Evolutionary conservation across 1,140 invertebrate species (phyloP), one percentile per base, ranked within the genome.

Genomic region (Tyrophagus putrescentiae): DNA sequence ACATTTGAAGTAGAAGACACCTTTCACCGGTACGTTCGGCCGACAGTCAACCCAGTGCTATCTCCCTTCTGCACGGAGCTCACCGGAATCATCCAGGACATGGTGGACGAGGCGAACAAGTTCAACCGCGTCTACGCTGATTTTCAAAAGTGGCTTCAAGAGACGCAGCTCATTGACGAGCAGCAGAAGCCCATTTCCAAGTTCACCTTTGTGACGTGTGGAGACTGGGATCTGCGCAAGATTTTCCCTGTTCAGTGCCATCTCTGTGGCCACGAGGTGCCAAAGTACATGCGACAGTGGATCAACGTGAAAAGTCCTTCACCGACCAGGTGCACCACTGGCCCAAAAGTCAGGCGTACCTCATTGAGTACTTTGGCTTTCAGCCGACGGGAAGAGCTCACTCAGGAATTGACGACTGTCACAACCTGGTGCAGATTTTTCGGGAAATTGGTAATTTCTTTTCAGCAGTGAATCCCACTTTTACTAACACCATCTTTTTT

Each of bases 11-110:
- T 77, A 9, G 76, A 77, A 58, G 68, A 75, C 39, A 62, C 62
- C 21, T 83, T 82, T 68, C 80, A 82, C 61, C 67, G 75, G 16
- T 83, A 80, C 69, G 73, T 83, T 1, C 72, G 74, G 59, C 81
- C 81, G 23, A 66, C 62, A 36, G 57, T 76, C 1, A 68, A 80
- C 69, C 74, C 74, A 21, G 54, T 69, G 3, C 64, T 82, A 16
- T 76, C 76, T 5, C 39, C 70, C 1, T 82, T 80, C 68, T 82
- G 81, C 64, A 78, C 72, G 3, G 72, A 79, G 56, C 53, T 39
- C 11, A 65, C 36, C 11, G 61, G 62, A 4, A 63, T 63, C 23
- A 50, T 53, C 16, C 58, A 63, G 28, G 33, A 60, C 21, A 39
- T 32, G 34, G 62, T 63, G 4, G 58, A 62, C 34, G 32, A 53